Evolutionary conservation across 2,113 vertebrate species (phyloP), one percentile per base, ranked within the genome.

Genomic region (Pagrus major): DNA sequence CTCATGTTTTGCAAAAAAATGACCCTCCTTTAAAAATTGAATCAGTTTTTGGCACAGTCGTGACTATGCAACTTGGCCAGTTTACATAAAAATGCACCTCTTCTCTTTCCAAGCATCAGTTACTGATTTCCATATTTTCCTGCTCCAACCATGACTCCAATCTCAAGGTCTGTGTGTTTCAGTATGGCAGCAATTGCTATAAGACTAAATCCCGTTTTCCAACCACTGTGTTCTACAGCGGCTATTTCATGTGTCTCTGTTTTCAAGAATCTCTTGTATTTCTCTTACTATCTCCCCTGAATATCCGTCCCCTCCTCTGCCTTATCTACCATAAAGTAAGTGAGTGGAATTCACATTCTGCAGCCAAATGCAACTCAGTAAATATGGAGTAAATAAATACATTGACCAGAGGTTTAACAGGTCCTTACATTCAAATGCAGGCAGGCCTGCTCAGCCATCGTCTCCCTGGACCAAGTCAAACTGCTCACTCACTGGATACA

Each of bases 361-460:
- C 47, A 74, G 70, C 71, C 61, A 77, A 81, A 42, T 29, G 16
- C 9, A 25, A 20, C 64, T 55, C 64, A 1, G 58, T 42, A 51
- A 70, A 83, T 54, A 51, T 37, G 39, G 55, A 78, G 60, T 63
- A 49, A 58, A 64, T 41, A 58, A 68, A 83, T 56, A 39, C 63
- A 60, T 12, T 67, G 29, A 63, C 35, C 75, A 42, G 83, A 78
- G 73, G 81, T 84, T 61, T 84, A 83, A 70, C 18, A 35, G 42
- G 49, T 80, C 51, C 58, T 76, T 75, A 44, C 39, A 59, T 82
- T 76, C 20, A 81, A 52, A 79, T 76, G 60, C 49, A 60, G 54
- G 25, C 39, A 76, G 64, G 82, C 52, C 68, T 49, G 67, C 78
- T 58, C 63, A 47, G 74, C 75, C 59, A 78, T 78, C 76, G 42